Base-by-base conservation (phyloP, 2,797 vertebrate genomes). In the Macrochelys suwanniensis region DNA sequence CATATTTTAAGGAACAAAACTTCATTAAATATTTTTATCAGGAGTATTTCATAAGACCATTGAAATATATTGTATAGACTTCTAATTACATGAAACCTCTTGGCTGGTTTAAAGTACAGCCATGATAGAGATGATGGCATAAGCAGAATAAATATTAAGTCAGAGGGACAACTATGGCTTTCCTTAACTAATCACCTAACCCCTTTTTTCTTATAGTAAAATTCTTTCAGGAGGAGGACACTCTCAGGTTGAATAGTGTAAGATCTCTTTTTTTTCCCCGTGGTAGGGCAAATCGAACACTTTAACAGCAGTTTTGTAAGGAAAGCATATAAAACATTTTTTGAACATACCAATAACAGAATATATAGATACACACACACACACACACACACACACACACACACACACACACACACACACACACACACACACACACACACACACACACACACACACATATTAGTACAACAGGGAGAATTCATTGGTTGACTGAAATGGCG, bases 401-500 rank as follows among this genome's bases (percentile, higher is more conserved):
- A 74, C 53, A 31, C 28, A 61, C 59, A 61, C 31, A 54, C 8
- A 61, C 13, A 31, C 53, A 74, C 53, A 31, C 28, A 61, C 59
- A 61, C 31, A 54, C 8, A 61, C 13, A 31, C 53, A 74, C 53
- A 31, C 28, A 61, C 59, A 61, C 31, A 54, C 8, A 61, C 13
- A 31, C 53, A 74, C 53, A 31, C 28, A 61, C 59, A 61, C 31
- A 54, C 8, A 61, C 13, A 31, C 53, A 74, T 59, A 61, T 98
- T 98, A 98, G 98, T 97, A 88, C 94, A 96, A 97, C 87, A 86
- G 93, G 94, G 90, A 97, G 96, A 92, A 98, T 98, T 98, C 98
- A 98, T 99, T 99, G 99, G 99, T 98, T 97, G 97, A 98, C 97
- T 98, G 96, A 97, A 97, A 98, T 99, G 99, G 99, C 98, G 98